Conservation (phyloP, 2,797 vertebrate species). For the Pteronotus mesoamericanus region DNA sequence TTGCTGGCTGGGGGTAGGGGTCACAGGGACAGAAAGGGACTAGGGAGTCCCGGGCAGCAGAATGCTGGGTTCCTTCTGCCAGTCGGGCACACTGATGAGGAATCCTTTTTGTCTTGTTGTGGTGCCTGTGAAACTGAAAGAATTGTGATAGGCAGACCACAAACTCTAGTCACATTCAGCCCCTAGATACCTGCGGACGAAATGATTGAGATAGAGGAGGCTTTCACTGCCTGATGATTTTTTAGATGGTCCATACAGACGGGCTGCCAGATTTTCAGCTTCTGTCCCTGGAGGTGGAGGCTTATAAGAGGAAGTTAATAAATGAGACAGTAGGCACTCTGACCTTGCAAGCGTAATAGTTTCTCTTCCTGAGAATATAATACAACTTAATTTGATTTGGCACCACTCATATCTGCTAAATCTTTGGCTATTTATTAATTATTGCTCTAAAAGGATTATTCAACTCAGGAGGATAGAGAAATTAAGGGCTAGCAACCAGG, state of each 20-base stretch:
- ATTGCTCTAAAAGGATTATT: conserved; percentile 35
- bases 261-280: background rate
- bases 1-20: background rate
- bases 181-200: background rate
- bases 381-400: conserved; percentile 41
- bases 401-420: background rate
- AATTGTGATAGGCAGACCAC: background rate
- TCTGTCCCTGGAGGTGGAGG: background rate
- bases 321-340: background rate
- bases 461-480: conserved; percentile 31
- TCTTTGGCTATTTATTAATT: conserved; percentile 49
- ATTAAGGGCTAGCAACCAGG: conserved; percentile 37
- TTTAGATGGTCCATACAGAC: background rate
- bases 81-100: conserved; percentile 35
- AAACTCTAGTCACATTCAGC: background rate
- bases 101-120: background rate
- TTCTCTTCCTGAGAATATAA: conserved; percentile 23
- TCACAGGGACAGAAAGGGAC: background rate
- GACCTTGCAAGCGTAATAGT: background rate
- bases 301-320: background rate
- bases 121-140: conserved; percentile 46
- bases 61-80: background rate
- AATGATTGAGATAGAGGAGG: background rate
- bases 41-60: background rate
- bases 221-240: background rate